Evolutionary conservation across 1,140 invertebrate genomes (phyloP).

Genomic region (Neodiprion fabricii): DNA sequence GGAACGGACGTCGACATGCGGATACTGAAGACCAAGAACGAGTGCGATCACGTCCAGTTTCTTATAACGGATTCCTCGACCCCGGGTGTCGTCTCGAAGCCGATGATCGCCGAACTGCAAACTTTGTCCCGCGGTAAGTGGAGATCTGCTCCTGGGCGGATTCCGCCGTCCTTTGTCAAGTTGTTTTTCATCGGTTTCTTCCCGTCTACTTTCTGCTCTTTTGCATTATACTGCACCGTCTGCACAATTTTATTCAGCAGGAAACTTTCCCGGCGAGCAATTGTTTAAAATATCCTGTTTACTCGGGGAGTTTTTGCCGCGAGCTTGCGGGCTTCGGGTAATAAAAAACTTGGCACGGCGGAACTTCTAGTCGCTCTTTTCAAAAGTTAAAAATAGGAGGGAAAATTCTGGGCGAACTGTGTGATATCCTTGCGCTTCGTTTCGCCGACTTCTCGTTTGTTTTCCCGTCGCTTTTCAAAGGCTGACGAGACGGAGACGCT

Average conservation of each 20-base stretch:
- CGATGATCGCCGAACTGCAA: constrained; percentile 75
- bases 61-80: constrained; percentile 85
- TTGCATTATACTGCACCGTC: too few relatives aligned
- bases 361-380: too few relatives aligned
- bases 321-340: not conserved
- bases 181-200: not conserved
- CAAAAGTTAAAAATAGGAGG: too few relatives aligned
- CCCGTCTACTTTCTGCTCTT: not conserved
- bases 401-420: too few relatives aligned
- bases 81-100: constrained; percentile 65
- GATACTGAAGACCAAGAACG: constrained; percentile 84
- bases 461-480: too few relatives aligned
- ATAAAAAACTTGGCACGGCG: too few relatives aligned
- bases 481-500: too few relatives aligned
- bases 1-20: constrained; percentile 90
- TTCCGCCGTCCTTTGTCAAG: not conserved
- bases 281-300: not conserved
- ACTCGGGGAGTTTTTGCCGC: not conserved
- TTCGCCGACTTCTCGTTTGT: too few relatives aligned
- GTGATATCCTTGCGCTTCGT: too few relatives aligned
- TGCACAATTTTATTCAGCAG: not conserved
- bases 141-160: not conserved
- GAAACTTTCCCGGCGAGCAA: not conserved
- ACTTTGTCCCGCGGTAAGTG: constrained; percentile 73
- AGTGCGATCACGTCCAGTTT: constrained; percentile 94